Conservation (phyloP, 2,888 invertebrate genomes). For the Tipula helvola region DNA sequence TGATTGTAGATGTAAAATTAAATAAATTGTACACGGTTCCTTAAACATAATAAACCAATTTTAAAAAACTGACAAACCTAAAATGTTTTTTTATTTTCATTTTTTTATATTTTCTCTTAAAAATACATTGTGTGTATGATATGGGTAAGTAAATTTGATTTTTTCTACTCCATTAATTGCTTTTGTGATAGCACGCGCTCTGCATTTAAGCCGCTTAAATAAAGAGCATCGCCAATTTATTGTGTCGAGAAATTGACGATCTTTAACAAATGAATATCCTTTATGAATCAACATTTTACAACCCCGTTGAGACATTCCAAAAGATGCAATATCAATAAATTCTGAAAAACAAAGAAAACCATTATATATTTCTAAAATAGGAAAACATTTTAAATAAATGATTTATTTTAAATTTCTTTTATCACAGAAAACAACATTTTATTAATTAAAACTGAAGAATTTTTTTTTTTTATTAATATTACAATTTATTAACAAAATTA, state of each 20-base stretch:
- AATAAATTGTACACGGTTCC: too few species aligned
- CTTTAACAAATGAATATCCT: constrained; percentile 16
- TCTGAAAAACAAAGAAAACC: constrained; percentile 12
- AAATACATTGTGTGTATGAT: constrained; percentile 15
- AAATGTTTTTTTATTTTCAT: background rate
- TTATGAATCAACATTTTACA: constrained; percentile 15
- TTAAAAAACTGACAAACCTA: background rate
- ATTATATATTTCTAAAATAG: background rate
- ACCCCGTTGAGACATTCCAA: constrained; percentile 18
- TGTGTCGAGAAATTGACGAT: constrained; percentile 17
- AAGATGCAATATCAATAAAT: constrained; percentile 14
- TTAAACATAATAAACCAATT: too few species aligned
- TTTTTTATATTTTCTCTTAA: background rate
- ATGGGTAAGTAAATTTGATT: constrained; percentile 15
- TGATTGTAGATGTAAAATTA: too few species aligned
- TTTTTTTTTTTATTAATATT: background rate
- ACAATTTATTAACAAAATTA: background rate
- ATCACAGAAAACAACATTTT: background rate
- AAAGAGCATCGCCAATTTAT: constrained; percentile 18
- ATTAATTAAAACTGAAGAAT: background rate
- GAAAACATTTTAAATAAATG: background rate
- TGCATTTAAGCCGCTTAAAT: constrained; percentile 16
- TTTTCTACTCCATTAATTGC: constrained; percentile 14
- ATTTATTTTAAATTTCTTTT: background rate
- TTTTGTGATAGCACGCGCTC: constrained; percentile 17